Base-by-base conservation (phyloP, 2,888 invertebrate genomes). In the Eristalis arbustorum region DNA sequence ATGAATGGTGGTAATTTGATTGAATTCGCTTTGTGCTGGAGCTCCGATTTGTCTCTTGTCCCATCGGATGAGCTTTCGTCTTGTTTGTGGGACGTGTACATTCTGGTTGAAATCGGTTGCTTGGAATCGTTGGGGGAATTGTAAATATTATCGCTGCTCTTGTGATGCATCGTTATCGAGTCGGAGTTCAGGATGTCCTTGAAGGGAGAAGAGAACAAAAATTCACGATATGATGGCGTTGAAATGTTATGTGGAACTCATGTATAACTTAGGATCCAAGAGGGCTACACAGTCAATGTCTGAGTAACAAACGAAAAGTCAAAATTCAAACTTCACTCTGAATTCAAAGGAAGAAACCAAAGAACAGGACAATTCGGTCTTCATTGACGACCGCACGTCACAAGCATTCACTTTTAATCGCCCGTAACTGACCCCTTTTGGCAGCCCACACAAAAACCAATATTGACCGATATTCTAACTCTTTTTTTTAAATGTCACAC, bases 1-100 rank as follows among this genome's bases (percentile, higher is more conserved):
- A 91, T 80, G 49, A 92, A 92, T 42, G 91, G 91, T 4, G 92
- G 91, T 81, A 92, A 80, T 42, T 90, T 90, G 63, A 90, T 77
- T 0, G 89, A 81, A 37, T 89, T 90, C 0, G 88, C 82, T 75
- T 91, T 91, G 57, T 88, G 84, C n/a, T 68, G 57, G 2, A 37
- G 10, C 31, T 88, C 88, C 13, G 56, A 37, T 14, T 68, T 79
- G 22, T 84, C 82, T 13, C 57, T 72, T n/a, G n/a, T n/a, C 1
- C 61, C 42, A 69, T 82, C 74, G 4, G 34, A 13, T 8, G 69
- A 34, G 22, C 18, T 23, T 8, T 63, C 40, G 10, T 63, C 42
- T 18, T 25, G 59, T 13, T 14, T 59, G 13, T 23, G 14, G 13
- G 49, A 11, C 1, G n/a, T 23, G 11, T 75, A 83, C 68, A 87